Base-by-base conservation (phyloP, 1,140 invertebrate species). In the Meloidogyne floridensis region DNA sequence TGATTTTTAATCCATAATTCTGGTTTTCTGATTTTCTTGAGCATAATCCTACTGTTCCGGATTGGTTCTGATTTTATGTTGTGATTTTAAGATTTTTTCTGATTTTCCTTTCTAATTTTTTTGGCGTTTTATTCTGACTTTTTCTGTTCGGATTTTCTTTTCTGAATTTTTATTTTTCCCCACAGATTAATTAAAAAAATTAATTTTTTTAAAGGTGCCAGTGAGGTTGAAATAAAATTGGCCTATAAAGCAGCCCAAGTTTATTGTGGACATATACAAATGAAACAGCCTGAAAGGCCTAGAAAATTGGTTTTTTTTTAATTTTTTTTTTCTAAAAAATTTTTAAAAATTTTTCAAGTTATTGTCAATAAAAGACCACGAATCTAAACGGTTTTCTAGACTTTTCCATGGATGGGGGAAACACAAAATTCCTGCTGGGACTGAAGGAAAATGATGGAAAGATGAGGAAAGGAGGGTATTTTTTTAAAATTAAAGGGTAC, bases 161-260 rank as follows among this genome's bases (percentile, higher is more conserved):
- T 47, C 47, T 47, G 47, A 4, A 6, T 47, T 47, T 47, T 47
- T 47, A 6, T 47, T 47, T 47, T 8, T 47, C 47, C 47, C 7
- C 7, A 47, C 7, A 47, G 7, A 47, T 47, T 32, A 32, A 32
- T 47, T 6, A 47, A 6, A 6, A 47, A 6, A 47, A 47, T 47
- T n/a, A 65, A 65, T 6, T n/a, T 65, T 65, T n/a, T n/a, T 65
- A n/a, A 94, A 94, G 86, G 97, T 95, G 71, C 86, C 87, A 97
- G 95, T 81, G 97, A 99, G 92, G 96, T 99, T 8, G 97, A 99
- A 92, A 96, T 98, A 73, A 99, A 99, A 92, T 91, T 99, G 42
- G 96, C 96, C 0, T 98, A 96, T 88, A 98, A 99, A 92, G 98
- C 96, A 87, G 97, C 96, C 80, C 96, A 98, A 94, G 96, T 98